Base-by-base conservation (phyloP, 2,113 vertebrate species). In the Elanoides forficatus region DNA sequence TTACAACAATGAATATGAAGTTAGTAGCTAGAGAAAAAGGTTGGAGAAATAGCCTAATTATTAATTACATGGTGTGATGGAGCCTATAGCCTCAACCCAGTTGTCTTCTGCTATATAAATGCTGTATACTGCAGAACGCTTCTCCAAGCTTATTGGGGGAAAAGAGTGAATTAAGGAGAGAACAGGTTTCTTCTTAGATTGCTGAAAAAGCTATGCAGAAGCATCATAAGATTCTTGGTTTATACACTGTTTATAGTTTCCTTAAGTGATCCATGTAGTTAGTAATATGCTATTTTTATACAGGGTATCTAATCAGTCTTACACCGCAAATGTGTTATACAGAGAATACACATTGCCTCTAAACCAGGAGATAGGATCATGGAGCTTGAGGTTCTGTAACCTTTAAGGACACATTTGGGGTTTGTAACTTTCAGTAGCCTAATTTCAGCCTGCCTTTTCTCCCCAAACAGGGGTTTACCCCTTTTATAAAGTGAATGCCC, bases 321-420 rank as follows among this genome's bases (percentile, higher is more conserved):
- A 45, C 19, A 55, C 8, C 60, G 8, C 0, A 0, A 34, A 26
- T 34, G 26, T 55, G 30, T 74, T 62, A 34, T 15, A 25, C 7
- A 19, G 26, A 43, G 59, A 70, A 70, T 22, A 81, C 2, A 47
- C 25, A 27, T 50, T 40, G 10, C 26, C 32, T 79, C 62, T 56
- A 52, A 81, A 78, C n/a, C 25, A 67, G 11, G 15, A 22, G 43
- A 43, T 13, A 68, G 32, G 12, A 47, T 58, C 32, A 62, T 6
- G 7, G 48, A 29, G 4, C 40, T 55, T 65, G 70, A 85, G 11
- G 13, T 72, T 71, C 48, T 87, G 8, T 55, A 40, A 62, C 15
- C 2, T 88, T 84, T 86, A 40, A 59, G 30, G 32, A 9, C 27
- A 58, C 17, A 8, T 72, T 68, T 68, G 32, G 9, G 3, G 3